Evolutionary conservation across 2,113 vertebrate species (phyloP), one percentile per base, ranked within the genome.

Genomic region (Phodopus roborovskii): DNA sequence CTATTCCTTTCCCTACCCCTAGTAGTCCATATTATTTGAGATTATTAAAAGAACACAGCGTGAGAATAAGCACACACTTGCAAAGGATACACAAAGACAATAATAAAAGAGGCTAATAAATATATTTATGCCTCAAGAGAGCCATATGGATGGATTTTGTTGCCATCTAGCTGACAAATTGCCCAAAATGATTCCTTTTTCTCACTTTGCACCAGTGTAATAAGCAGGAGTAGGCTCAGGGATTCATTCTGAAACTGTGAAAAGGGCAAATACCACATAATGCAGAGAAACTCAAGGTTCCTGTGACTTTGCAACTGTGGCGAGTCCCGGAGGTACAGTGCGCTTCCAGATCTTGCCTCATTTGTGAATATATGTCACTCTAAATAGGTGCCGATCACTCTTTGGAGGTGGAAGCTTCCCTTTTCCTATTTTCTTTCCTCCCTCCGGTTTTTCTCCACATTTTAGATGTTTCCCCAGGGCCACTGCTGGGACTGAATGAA

Each of bases 381-480:
- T 94, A 36, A 95, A 90, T 77, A 92, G 85, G 30, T 8, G 24
- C 15, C 50, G 66, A 62, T 95, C 50, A 0, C 48, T 74, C 84
- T 82, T 33, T 53, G 53, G 95, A 87, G 73, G 78, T 39, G 50
- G 92, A 82, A 86, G 66, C 79, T 22, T 88, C 90, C 84, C 77
- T 39, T 94, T 88, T 82, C 56, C 91, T 84, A 87, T 96, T 96
- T 92, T 77, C 94, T 95, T 73, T 90, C 75, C 85, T 94, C 95
- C 95, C 66, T 3, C 9, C 93, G 89, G 93, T 42, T 95, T 96
- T 88, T 45, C 89, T 92, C 56, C 42, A 9, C 36, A 50, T 73
- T 96, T 73, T 96, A 71, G 0, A 22, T 17, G 92, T 94, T 64
- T 96, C 94, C 97, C 96, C 36, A 3, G 95, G 94, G 90, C 60